These are phyloP conservation scores for Chlorops oryzae DNA, from an alignment of 1,140 invertebrate species.

Conservation along the genomic window DNA sequence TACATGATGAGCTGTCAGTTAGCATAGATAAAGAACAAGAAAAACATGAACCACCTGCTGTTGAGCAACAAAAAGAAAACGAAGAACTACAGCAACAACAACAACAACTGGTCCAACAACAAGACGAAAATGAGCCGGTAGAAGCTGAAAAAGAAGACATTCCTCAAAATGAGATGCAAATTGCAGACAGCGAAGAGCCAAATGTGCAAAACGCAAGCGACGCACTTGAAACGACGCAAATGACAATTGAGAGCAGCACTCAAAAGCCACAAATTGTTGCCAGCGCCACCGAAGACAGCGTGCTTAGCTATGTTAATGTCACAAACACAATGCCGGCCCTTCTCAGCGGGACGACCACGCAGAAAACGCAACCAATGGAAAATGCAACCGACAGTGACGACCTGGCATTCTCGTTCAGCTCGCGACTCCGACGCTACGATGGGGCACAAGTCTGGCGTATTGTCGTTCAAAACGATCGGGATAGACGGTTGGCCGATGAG, in stretches of 20 bases:
- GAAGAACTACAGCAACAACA: no score
- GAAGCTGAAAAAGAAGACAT: no score
- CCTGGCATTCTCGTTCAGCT: conserved; percentile 19
- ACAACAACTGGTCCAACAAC: no score
- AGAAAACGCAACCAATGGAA: conserved; percentile 11
- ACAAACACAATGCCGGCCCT: conserved; percentile 20
- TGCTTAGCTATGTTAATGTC: conserved; percentile 43
- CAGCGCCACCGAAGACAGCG: conserved; percentile 35
- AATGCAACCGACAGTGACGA: neutral
- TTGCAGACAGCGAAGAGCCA: no score
- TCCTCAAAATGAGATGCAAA: no score
- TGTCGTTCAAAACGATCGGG: conserved; percentile 46
- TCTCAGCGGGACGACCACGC: conserved; percentile 10
- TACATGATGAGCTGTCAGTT: no score
- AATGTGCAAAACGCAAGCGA: no score
- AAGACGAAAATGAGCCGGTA: no score
- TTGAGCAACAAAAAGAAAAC: no score
- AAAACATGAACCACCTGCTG: no score
- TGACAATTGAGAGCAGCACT: conserved; percentile 1
- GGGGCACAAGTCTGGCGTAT: conserved; percentile 56
- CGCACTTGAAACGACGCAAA: no score
- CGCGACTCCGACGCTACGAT: conserved; percentile 48
- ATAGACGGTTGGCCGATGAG: conserved; percentile 38
- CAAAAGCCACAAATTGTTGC: conserved; percentile 12
- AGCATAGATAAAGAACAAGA: no score